These are phyloP conservation scores for Bicyclus anynana DNA, from an alignment of 1,140 invertebrate genomes.

Conservation along the genomic window DNA sequence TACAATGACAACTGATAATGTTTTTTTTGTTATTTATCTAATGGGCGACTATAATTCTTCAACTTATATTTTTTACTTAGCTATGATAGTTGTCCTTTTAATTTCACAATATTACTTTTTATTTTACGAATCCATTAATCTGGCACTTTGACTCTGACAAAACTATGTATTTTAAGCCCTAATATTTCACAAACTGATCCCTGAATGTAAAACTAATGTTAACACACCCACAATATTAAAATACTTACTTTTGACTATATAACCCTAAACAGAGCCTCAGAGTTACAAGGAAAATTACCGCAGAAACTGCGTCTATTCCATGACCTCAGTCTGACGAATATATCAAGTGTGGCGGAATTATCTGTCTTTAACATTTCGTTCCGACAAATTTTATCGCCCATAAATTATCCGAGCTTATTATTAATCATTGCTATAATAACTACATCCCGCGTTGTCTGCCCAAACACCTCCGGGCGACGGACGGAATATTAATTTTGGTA, in stretches of 20 bases:
- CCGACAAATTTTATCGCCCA: conserved; percentile 24
- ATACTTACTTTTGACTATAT: neutral
- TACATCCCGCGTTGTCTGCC: conserved; percentile 29
- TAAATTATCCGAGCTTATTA: conserved; percentile 31
- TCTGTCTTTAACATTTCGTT: conserved; percentile 21
- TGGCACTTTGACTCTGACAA: too few relatives aligned
- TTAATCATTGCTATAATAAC: conserved; percentile 38
- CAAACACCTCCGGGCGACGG: conserved; percentile 35
- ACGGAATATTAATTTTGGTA: conserved; percentile 28
- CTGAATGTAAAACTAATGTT: too few relatives aligned
- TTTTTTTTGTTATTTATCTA: too few relatives aligned
- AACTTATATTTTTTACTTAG: too few relatives aligned
- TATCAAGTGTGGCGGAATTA: conserved; percentile 19
- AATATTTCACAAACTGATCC: too few relatives aligned
- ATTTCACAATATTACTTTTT: too few relatives aligned
- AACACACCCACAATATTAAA: too few relatives aligned
- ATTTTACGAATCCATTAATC: too few relatives aligned
- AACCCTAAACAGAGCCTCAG: neutral
- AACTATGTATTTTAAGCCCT: too few relatives aligned
- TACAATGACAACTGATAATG: too few relatives aligned
- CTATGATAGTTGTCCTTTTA: too few relatives aligned
- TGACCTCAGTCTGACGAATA: conserved; percentile 14
- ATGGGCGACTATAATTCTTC: too few relatives aligned
- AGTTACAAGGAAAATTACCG: neutral
- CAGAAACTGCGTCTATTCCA: neutral